Evolutionary conservation across 2,888 invertebrate genomes (phyloP).

Genomic region (Cryptus armator): DNA sequence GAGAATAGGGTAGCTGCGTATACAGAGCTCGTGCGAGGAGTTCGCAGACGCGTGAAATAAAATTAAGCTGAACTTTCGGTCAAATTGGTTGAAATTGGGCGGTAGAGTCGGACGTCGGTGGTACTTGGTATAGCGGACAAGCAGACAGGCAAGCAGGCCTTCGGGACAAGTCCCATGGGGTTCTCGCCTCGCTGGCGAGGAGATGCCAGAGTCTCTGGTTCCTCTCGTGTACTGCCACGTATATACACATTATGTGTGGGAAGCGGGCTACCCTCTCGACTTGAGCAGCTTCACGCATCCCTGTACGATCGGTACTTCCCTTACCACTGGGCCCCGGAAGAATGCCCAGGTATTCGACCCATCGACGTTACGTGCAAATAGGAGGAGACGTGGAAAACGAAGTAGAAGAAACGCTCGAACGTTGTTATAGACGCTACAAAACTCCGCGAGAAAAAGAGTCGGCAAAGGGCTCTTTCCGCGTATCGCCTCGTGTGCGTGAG

Average conservation of each 20-base stretch:
- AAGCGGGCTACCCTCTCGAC: constrained; percentile 29
- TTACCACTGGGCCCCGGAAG: constrained; percentile 16
- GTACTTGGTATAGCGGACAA: constrained; percentile 50
- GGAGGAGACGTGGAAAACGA: constrained; percentile 69
- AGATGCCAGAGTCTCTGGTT: constrained; percentile 32
- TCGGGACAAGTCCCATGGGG: constrained; percentile 64
- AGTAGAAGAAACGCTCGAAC: constrained; percentile 70
- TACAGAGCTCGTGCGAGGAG: constrained; percentile 65
- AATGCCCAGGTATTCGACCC: constrained; percentile 58
- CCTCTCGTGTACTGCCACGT: constrained; percentile 20
- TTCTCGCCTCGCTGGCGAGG: constrained; percentile 37
- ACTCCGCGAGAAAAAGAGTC: constrained; percentile 36
- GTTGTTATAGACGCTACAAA: constrained; percentile 46
- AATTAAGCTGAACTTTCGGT: constrained; percentile 87
- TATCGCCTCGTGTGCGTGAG: constrained; percentile 48
- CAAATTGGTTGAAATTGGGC: constrained; percentile 89
- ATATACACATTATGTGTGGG: constrained; percentile 8
- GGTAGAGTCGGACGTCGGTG: constrained; percentile 74
- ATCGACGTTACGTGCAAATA: constrained; percentile 61
- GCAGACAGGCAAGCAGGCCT: constrained; percentile 43
- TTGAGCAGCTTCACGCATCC: constrained; percentile 22
- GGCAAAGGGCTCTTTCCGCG: constrained; percentile 25
- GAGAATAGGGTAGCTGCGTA: constrained; percentile 51
- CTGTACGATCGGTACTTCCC: not conserved
- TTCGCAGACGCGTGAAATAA: constrained; percentile 86